A percentile compares a stretch with the other conserved stretches of the same genome.
Evolutionary conservation across 2,888 invertebrate genomes (phyloP).

Genomic region (Dryocosmus kuriphilus): DNA sequence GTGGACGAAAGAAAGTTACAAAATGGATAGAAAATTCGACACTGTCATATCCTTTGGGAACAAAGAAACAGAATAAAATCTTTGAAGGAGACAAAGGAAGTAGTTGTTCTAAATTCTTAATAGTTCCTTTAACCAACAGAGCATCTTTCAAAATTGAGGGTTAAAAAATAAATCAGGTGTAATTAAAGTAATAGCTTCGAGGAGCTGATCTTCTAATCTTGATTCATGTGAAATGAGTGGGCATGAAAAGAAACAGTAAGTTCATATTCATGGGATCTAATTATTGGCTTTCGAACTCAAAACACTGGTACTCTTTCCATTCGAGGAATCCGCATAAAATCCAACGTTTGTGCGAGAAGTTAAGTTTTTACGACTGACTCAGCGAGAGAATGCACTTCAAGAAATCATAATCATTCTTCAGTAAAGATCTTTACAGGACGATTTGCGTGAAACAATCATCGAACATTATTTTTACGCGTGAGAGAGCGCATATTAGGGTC

Average conservation of each 20-base stretch:
- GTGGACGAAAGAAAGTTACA: background rate
- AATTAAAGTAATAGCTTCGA: too few species aligned
- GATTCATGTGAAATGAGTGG: background rate
- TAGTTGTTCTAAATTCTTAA: too few species aligned
- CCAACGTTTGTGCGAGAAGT: conserved; percentile 46
- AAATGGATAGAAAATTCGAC: too few species aligned
- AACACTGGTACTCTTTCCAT: conserved; percentile 36
- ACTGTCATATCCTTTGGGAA: background rate
- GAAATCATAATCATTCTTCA: conserved; percentile 45
- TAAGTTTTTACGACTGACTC: conserved; percentile 51
- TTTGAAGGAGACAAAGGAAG: too few species aligned
- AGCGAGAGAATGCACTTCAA: conserved; percentile 41
- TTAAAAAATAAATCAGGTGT: too few species aligned
- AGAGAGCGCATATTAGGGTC: conserved; percentile 49
- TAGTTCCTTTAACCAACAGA: too few species aligned
- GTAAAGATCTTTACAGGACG: conserved; percentile 46
- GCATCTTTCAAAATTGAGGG: too few species aligned
- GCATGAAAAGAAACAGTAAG: background rate
- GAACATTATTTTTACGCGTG: conserved; percentile 51
- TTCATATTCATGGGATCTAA: conserved; percentile 5
- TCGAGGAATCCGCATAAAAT: conserved; percentile 55
- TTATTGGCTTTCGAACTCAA: conserved; percentile 17
- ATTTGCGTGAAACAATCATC: conserved; percentile 54
- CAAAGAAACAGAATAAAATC: background rate
- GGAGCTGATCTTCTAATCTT: background rate